Percentiles rank a stretch among this genome's conserved stretches.
These are phyloP conservation scores for Pyralis farinalis DNA, from an alignment of 2,888 invertebrate species.

Conservation along the genomic window DNA sequence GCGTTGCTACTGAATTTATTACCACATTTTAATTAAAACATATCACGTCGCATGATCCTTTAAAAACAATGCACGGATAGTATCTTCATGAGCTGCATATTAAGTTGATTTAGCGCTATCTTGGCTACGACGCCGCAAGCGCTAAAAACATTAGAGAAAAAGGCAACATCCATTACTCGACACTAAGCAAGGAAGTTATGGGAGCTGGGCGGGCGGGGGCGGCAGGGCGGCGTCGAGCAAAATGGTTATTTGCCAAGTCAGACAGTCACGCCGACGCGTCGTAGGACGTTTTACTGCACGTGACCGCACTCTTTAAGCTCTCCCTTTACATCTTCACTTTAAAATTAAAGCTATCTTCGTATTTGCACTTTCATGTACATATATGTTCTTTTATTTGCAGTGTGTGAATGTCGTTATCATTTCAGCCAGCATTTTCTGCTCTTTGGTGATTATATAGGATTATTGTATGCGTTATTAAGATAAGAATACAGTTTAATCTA, in stretches of 20 bases:
- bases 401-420: no score
- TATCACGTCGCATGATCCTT: background rate
- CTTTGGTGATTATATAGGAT: no score
- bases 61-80: constrained; percentile 10
- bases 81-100: constrained; percentile 15
- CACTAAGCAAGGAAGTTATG: constrained; percentile 14
- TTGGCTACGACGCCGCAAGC: constrained; percentile 13
- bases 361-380: background rate
- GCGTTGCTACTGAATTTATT: no score
- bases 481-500: no score
- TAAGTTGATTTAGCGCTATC: constrained; percentile 20
- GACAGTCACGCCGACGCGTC: constrained; percentile 13
- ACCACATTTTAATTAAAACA: constrained; percentile 2
- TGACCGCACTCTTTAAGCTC: constrained; percentile 14
- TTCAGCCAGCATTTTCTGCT: no score
- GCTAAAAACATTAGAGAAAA: constrained; percentile 16
- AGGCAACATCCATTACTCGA: constrained; percentile 12
- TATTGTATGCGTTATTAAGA: no score
- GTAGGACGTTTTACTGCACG: constrained; percentile 11
- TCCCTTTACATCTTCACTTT: constrained; percentile 8
- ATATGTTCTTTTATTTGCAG: no score
- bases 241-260: constrained; percentile 49
- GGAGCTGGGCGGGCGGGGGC: constrained; percentile 14
- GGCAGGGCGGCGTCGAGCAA: constrained; percentile 28
- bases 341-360: constrained; percentile 12